Conservation (phyloP, 1,140 invertebrate genomes). For the Drosophila ironensis region DNA sequence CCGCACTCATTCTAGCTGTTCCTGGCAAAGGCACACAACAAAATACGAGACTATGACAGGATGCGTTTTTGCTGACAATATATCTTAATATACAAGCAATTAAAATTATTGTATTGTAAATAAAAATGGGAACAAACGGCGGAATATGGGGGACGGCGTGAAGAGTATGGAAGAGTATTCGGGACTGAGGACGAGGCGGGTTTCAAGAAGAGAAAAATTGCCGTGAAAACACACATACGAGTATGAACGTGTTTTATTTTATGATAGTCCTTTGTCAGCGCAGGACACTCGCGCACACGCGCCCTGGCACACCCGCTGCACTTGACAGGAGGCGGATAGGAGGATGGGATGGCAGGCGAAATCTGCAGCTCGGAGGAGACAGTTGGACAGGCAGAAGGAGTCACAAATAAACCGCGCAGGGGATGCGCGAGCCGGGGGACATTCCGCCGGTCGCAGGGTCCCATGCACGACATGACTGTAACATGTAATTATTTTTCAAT, state of each 20-base stretch:
- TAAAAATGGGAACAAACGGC: conserved; percentile 75
- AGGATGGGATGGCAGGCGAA: not conserved
- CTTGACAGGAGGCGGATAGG: conserved; percentile 62
- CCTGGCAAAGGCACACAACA: not conserved
- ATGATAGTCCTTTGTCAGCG: conserved; percentile 76
- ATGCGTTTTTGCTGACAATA: conserved; percentile 49
- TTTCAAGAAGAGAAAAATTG: conserved; percentile 33
- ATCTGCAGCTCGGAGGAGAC: conserved; percentile 17
- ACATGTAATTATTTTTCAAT: conserved; percentile 81
- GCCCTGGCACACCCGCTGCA: conserved; percentile 43
- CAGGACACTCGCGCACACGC: conserved; percentile 38
- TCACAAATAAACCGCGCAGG: conserved; percentile 70
- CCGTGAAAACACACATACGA: conserved; percentile 56
- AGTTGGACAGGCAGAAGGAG: conserved; percentile 28
- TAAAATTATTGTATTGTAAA: conserved; percentile 59
- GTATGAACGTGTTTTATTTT: conserved; percentile 77
- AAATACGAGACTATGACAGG: conserved; percentile 28
- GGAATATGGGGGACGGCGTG: not conserved
- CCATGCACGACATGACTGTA: conserved; percentile 79
- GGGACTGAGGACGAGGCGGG: not conserved
- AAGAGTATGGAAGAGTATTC: not conserved
- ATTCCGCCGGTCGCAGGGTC: conserved; percentile 26
- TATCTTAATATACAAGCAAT: conserved; percentile 76
- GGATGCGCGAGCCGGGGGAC: conserved; percentile 26
- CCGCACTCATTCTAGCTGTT: no score